Conservation (phyloP, 2,113 vertebrate species). For the Pseudorectes ferrugineus region DNA sequence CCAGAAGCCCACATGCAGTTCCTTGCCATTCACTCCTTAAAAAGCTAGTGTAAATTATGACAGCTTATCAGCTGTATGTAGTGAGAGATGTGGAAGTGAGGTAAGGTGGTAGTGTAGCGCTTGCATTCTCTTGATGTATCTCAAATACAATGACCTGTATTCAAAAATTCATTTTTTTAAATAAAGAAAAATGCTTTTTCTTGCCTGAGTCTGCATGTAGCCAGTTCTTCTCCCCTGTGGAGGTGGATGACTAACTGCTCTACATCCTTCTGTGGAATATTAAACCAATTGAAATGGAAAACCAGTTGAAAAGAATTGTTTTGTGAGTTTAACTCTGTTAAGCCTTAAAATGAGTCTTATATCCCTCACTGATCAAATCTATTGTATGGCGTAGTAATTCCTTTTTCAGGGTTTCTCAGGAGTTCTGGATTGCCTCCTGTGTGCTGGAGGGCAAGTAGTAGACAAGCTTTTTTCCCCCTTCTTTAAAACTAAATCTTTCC, state of each 20-base stretch:
- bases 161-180: not conserved
- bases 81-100: not conserved
- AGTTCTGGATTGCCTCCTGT: not conserved
- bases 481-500: not conserved
- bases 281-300: not conserved
- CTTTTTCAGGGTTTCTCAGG: not conserved
- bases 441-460: not conserved
- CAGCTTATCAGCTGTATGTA: not conserved
- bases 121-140: not conserved
- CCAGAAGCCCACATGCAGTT: not conserved
- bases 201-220: not conserved
- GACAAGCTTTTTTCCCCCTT: no score
- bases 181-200: not conserved
- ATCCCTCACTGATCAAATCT: not conserved
- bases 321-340: not conserved
- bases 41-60: not conserved
- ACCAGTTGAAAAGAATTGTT: not conserved
- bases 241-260: slow-evolving; percentile 46
- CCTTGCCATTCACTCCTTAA: not conserved
- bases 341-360: not conserved
- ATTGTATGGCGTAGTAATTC: not conserved
- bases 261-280: not conserved
- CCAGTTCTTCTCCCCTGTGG: not conserved
- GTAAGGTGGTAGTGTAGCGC: not conserved
- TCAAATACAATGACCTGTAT: not conserved